Evolutionary conservation across 2,113 vertebrate genomes (phyloP).

Genomic region (Ictalurus punctatus): DNA sequence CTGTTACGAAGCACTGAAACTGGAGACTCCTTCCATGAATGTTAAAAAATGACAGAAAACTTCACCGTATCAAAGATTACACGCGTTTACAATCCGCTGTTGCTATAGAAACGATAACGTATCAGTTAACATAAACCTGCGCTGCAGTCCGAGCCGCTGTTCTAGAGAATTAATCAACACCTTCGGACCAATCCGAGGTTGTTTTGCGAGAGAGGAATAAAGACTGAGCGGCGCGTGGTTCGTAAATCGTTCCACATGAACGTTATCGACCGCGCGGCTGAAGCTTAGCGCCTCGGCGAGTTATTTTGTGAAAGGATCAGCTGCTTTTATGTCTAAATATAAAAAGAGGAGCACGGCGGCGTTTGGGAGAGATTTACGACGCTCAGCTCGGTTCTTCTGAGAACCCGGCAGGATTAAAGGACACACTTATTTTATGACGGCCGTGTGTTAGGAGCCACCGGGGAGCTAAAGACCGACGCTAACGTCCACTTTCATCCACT

Average conservation of each 20-base stretch:
- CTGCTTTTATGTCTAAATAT: constrained; percentile 74
- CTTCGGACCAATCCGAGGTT: neutral
- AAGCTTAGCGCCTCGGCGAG: constrained; percentile 75
- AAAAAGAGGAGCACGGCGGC: constrained; percentile 76
- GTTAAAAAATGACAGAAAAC: neutral
- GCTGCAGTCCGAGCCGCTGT: neutral
- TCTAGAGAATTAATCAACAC: neutral
- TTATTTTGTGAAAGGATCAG: constrained; percentile 78
- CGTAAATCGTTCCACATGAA: constrained; percentile 67
- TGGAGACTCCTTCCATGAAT: neutral
- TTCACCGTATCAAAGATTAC: neutral
- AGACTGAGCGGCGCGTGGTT: constrained; percentile 58
- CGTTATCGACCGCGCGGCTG: constrained; percentile 71
- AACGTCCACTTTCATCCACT: constrained; percentile 62
- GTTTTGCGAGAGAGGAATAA: constrained; percentile 49
- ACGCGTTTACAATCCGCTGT: neutral
- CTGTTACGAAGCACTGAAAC: neutral
- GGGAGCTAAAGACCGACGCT: constrained; percentile 79
- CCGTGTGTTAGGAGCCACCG: constrained; percentile 80
- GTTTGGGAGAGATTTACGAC: constrained; percentile 69
- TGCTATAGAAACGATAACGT: neutral
- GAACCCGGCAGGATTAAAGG: constrained; percentile 80
- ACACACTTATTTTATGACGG: constrained; percentile 85
- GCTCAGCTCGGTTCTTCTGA: constrained; percentile 73
- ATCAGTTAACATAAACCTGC: neutral